Conservation (phyloP, 2,113 vertebrate genomes). For the Phylloscopus trochilus region DNA sequence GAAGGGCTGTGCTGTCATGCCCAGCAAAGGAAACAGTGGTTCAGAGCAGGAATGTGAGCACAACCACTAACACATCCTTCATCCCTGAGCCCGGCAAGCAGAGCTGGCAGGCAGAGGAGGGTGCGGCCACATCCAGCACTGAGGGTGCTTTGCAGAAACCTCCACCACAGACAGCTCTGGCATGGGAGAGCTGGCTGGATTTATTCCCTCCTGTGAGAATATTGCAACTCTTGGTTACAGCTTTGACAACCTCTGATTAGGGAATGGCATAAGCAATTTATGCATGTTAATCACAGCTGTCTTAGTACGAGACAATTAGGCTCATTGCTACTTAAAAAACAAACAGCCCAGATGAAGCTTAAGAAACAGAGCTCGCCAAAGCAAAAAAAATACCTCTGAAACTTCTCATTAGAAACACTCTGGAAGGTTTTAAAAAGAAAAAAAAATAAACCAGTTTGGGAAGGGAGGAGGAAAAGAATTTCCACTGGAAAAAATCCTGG, state of each 20-base stretch:
- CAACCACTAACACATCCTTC: neutral
- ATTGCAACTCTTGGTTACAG: neutral
- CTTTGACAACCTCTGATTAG: neutral
- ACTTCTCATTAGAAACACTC: neutral
- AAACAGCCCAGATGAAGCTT: neutral
- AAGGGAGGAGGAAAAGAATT: neutral
- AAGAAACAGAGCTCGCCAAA: neutral
- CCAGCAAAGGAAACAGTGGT: neutral
- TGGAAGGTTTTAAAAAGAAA: neutral
- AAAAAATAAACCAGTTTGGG: neutral
- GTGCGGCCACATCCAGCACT: neutral
- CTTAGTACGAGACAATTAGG: neutral
- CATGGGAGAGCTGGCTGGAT: neutral
- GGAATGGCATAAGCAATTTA: neutral
- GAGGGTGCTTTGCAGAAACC: neutral
- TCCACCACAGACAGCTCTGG: neutral
- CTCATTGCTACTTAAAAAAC: neutral
- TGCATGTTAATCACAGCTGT: neutral
- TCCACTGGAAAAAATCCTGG: neutral
- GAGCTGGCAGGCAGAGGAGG: neutral
- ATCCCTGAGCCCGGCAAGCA: neutral
- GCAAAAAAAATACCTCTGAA: neutral
- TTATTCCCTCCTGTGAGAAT: neutral
- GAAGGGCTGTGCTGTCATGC: neutral
- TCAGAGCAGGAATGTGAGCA: neutral